phyloP scores from a whole-genome alignment of 2,113 vertebrate species.

The Ia io region DNA sequence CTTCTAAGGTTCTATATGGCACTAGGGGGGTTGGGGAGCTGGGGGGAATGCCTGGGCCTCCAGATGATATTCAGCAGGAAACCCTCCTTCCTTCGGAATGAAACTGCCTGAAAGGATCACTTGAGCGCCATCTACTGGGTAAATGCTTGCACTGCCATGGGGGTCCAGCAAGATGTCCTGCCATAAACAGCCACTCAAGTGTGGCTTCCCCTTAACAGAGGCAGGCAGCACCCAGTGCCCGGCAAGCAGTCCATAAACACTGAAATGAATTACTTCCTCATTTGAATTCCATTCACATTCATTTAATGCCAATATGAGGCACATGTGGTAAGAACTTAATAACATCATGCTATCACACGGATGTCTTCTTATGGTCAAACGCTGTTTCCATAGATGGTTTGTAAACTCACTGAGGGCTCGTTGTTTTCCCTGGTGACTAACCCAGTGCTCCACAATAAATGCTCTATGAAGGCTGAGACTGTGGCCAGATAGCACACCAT shows the following conservation, averaged over 20 bases:
- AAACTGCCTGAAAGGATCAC: constrained; percentile 19
- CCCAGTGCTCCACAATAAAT: not conserved
- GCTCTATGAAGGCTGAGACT: not conserved
- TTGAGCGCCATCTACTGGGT: constrained; percentile 68
- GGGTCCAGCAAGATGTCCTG: not conserved
- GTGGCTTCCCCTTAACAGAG: not conserved
- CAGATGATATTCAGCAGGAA: not conserved
- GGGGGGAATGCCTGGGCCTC: not conserved
- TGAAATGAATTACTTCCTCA: not conserved
- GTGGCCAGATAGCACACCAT: not conserved
- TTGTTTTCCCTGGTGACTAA: not conserved
- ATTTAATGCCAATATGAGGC: not conserved
- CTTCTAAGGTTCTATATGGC: not conserved
- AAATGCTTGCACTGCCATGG: not conserved
- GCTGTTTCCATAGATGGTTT: not conserved
- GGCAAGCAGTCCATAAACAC: not conserved
- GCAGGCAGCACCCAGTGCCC: not conserved
- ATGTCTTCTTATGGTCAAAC: not conserved
- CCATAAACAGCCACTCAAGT: not conserved
- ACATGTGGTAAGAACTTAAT: not conserved
- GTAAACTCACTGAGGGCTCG: not conserved
- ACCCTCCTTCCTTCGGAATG: not conserved
- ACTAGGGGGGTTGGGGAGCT: fast-evolving
- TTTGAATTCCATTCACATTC: not conserved
- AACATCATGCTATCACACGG: not conserved